phyloP scores from a whole-genome alignment of 37 sponge, comb jelly and placozoan species.

The Haliclona indistincta region DNA sequence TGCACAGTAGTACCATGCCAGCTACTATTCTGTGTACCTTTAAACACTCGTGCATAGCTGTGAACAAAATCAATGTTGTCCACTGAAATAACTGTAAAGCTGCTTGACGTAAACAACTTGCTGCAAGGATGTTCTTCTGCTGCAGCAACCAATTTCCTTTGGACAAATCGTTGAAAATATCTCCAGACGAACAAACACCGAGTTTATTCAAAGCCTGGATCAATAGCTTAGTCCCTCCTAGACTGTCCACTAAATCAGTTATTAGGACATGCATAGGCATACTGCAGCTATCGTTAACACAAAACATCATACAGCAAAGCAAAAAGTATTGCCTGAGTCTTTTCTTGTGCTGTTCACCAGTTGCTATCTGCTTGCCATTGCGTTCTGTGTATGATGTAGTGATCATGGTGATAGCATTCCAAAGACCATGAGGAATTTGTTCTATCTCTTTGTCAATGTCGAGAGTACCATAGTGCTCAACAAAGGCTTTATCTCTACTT shows the following conservation, averaged over 20 bases:
- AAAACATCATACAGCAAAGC: conserved; percentile 6
- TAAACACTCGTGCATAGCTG: conserved; percentile 19
- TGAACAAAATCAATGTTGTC: conserved; percentile 36
- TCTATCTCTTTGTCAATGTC: conserved; percentile 11
- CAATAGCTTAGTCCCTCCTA: conserved; percentile 19
- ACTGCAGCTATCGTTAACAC: conserved; percentile 8
- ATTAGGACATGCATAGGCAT: conserved; percentile 25
- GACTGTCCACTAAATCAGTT: conserved; percentile 19
- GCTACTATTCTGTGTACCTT: neutral
- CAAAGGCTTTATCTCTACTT: neutral
- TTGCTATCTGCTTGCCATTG: neutral
- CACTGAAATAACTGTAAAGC: conserved; percentile 5
- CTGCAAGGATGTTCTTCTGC: neutral
- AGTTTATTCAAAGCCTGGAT: conserved; percentile 9
- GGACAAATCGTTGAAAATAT: conserved; percentile 28
- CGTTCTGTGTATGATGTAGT: conserved; percentile 11
- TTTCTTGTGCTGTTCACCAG: neutral
- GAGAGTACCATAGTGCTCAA: neutral
- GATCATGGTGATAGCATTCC: conserved; percentile 2
- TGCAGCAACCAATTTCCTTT: neutral
- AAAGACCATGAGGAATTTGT: neutral
- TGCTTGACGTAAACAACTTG: neutral
- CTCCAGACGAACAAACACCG: conserved; percentile 18
- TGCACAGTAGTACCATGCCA: conserved; percentile 42
- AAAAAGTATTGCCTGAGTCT: neutral